These are phyloP conservation scores for Oceanodroma leucorhoa DNA, from an alignment of 2,797 vertebrate genomes.

Conservation along the genomic window DNA sequence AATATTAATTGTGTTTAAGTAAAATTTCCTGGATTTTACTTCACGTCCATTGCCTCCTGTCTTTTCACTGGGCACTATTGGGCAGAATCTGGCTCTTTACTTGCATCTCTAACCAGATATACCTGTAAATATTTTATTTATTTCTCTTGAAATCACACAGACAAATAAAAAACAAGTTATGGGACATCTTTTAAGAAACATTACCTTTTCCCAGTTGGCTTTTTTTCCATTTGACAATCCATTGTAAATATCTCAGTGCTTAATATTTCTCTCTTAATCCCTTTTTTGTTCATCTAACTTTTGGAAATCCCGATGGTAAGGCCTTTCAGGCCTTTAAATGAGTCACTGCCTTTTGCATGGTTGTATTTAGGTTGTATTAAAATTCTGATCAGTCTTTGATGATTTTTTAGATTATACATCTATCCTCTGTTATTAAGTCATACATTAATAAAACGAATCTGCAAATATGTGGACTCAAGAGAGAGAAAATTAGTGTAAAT, in stretches of 20 bases:
- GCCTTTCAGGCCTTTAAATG: not conserved
- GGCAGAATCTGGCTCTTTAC: not conserved
- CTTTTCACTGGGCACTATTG: not conserved
- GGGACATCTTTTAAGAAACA: not conserved
- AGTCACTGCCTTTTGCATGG: not conserved
- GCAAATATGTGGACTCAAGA: not conserved
- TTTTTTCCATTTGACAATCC: not conserved
- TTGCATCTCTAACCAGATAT: not conserved
- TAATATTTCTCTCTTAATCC: not conserved
- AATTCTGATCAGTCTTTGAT: not conserved
- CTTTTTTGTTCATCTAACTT: not conserved
- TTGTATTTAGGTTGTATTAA: not conserved
- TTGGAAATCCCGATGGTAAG: not conserved
- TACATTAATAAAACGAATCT: not conserved
- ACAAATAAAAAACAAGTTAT: not conserved
- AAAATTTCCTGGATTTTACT: not conserved
- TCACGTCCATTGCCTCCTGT: rapidly evolving
- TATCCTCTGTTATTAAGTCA: not conserved
- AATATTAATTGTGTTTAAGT: not conserved
- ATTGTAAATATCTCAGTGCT: not conserved
- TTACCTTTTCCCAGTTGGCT: not conserved
- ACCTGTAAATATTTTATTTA: not conserved
- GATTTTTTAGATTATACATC: not conserved
- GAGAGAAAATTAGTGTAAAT: not conserved
- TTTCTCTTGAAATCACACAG: not conserved